phyloP scores from a whole-genome alignment of 2,888 invertebrate species.

The Brachypterus glaber region DNA sequence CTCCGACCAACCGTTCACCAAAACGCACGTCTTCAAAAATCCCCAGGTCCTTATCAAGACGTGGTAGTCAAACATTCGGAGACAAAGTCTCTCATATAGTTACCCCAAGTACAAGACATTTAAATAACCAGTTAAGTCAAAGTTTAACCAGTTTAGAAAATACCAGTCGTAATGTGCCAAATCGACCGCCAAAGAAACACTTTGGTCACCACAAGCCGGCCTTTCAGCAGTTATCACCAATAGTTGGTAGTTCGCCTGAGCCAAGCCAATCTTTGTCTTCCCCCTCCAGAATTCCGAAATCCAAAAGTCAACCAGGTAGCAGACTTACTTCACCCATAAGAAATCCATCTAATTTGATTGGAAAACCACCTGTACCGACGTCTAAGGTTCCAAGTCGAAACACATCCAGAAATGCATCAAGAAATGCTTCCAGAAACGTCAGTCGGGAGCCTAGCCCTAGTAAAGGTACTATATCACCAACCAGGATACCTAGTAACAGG shows the following conservation, averaged over 20 bases:
- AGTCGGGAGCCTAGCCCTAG: constrained; percentile 35
- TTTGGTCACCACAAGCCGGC: constrained; percentile 23
- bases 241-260: constrained; percentile 38
- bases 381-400: constrained; percentile 18
- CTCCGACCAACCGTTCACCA: constrained; percentile 15
- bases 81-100: constrained; percentile 28
- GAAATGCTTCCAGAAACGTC: constrained; percentile 21
- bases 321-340: constrained; percentile 30
- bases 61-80: constrained; percentile 28
- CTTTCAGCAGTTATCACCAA: constrained; percentile 36
- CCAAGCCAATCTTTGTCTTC: constrained; percentile 37
- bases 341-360: constrained; percentile 13
- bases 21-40: constrained; percentile 26
- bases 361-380: constrained; percentile 19
- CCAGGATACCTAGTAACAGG: constrained; percentile 29
- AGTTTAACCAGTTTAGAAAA: constrained; percentile 33
- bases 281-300: constrained; percentile 34
- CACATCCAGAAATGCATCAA: constrained; percentile 22
- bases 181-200: constrained; percentile 25
- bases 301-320: constrained; percentile 32
- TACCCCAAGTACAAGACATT: constrained; percentile 18
- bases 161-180: constrained; percentile 18
- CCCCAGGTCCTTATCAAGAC: constrained; percentile 27
- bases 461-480: constrained; percentile 29
- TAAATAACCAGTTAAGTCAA: constrained; percentile 32